Conservation (phyloP, 2,888 invertebrate species). For the Protodeltote pygarga region DNA sequence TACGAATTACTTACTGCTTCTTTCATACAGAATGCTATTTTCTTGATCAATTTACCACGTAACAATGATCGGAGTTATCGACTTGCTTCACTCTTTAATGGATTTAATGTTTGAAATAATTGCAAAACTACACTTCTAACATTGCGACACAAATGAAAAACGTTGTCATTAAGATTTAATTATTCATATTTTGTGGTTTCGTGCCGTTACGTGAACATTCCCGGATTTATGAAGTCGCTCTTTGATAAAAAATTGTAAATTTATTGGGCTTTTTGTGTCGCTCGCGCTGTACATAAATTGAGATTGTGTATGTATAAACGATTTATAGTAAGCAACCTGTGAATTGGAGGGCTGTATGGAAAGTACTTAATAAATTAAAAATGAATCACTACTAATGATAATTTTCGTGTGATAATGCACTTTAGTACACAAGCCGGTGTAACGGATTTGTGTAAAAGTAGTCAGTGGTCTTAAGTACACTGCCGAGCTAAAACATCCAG, state of each 20-base stretch:
- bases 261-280: constrained; percentile 40
- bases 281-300: constrained; percentile 61
- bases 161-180: constrained; percentile 29
- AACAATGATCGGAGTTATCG: neutral
- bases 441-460: constrained; percentile 33
- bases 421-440: constrained; percentile 42
- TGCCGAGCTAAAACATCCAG: constrained; percentile 47
- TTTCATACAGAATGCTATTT: constrained; percentile 2
- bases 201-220: constrained; percentile 45
- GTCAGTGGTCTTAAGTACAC: constrained; percentile 44
- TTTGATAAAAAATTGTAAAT: constrained; percentile 45
- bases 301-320: constrained; percentile 61
- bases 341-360: constrained; percentile 68
- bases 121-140: constrained; percentile 18
- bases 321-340: constrained; percentile 48
- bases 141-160: constrained; percentile 40
- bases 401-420: constrained; percentile 71
- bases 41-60: neutral
- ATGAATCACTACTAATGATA: constrained; percentile 59
- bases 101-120: constrained; percentile 6
- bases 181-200: constrained; percentile 39
- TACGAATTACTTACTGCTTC: constrained; percentile 29
- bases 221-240: constrained; percentile 42
- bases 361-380: constrained; percentile 74
- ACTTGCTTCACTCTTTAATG: constrained; percentile 3